phyloP scores from a whole-genome alignment of 1,140 invertebrate genomes.

The Chrysopa pallens region DNA sequence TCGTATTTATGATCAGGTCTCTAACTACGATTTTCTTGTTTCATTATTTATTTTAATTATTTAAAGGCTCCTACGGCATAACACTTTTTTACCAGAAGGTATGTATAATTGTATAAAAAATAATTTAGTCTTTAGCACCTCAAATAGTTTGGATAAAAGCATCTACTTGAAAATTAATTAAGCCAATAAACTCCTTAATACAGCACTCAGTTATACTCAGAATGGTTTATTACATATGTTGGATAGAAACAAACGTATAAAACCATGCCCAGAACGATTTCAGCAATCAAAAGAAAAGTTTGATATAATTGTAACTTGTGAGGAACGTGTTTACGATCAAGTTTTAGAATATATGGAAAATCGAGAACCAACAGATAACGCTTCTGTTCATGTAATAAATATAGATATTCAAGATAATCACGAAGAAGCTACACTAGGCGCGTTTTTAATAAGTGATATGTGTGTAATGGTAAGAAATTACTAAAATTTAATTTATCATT shows the following conservation, averaged over 20 bases:
- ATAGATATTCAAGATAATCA: slow-evolving; percentile 99
- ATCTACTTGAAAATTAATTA: background rate
- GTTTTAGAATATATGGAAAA: slow-evolving; percentile 60
- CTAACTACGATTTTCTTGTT: too few species aligned
- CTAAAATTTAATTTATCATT: slow-evolving; percentile 1
- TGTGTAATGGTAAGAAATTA: slow-evolving; percentile 54
- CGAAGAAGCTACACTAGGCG: slow-evolving; percentile 98
- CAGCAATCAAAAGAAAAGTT: slow-evolving; percentile 82
- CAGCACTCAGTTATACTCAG: slow-evolving; percentile 71
- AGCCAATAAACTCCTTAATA: slow-evolving; percentile 4
- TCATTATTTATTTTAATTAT: too few species aligned
- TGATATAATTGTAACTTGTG: slow-evolving; percentile 93
- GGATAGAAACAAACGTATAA: slow-evolving; percentile 92
- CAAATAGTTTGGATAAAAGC: too few species aligned
- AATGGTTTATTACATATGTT: slow-evolving; percentile 98
- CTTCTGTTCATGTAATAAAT: slow-evolving; percentile 92
- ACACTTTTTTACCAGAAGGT: too few species aligned
- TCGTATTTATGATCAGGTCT: too few species aligned
- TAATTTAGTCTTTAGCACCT: too few species aligned
- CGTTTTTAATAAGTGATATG: slow-evolving; percentile 94
- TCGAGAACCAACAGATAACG: slow-evolving; percentile 49
- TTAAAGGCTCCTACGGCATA: too few species aligned
- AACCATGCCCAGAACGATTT: slow-evolving; percentile 86
- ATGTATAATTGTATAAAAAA: too few species aligned
- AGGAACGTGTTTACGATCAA: slow-evolving; percentile 98